These are phyloP conservation scores for Shinisaurus crocodilurus DNA, from an alignment of 2,113 vertebrate species.

Conservation along the genomic window DNA sequence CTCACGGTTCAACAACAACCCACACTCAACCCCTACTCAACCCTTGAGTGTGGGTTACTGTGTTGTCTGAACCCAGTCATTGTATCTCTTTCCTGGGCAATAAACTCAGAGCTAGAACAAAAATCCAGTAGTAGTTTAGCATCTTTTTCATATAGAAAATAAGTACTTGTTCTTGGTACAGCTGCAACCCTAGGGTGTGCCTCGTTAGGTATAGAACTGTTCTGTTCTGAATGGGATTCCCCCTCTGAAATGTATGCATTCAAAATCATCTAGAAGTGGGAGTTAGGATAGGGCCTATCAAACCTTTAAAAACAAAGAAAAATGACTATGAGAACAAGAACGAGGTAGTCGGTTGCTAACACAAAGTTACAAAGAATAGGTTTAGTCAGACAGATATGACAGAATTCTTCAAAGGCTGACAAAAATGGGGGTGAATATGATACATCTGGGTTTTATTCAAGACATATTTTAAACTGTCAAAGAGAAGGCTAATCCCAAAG, in stretches of 20 bases:
- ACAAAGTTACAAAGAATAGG: not conserved
- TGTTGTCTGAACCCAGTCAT: too few species aligned
- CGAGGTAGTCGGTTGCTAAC: not conserved
- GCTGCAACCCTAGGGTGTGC: not conserved
- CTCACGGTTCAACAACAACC: too few species aligned
- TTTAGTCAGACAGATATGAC: constrained; percentile 7
- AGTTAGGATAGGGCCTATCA: not conserved
- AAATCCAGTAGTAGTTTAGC: not conserved
- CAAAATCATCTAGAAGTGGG: not conserved
- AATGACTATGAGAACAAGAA: constrained; percentile 11
- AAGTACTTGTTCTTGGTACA: not conserved
- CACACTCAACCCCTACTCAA: too few species aligned
- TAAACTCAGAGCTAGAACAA: not conserved
- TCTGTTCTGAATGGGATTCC: not conserved
- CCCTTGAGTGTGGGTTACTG: too few species aligned
- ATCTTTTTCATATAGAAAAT: not conserved
- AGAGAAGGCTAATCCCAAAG: constrained; percentile 1
- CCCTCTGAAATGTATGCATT: not conserved
- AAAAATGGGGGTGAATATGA: not conserved
- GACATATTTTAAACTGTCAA: not conserved
- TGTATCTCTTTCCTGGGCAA: not conserved
- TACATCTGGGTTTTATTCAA: constrained; percentile 12
- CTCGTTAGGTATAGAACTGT: not conserved
- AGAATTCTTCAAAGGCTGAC: not conserved
- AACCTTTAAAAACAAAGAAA: not conserved